Conservation (phyloP, 2,888 invertebrate species). For the Oligia strigilis region DNA sequence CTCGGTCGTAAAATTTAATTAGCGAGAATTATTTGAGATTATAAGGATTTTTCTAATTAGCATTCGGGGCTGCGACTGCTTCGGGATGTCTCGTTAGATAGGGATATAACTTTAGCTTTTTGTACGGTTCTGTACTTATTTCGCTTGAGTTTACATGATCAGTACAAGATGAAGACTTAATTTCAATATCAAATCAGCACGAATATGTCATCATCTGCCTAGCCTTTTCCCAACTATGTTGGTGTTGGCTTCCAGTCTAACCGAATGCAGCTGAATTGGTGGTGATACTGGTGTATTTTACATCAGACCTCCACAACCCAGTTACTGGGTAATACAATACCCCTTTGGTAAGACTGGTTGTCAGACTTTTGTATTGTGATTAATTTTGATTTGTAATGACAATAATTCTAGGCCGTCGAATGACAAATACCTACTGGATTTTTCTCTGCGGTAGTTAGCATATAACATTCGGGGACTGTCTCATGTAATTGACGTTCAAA, state of each 20-base stretch:
- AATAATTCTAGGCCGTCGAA: not conserved
- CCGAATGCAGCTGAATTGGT: too few species aligned
- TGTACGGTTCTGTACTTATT: slow-evolving; percentile 29
- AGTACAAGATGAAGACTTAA: not conserved
- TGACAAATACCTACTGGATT: not conserved
- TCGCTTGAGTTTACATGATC: not conserved
- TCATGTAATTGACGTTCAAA: not conserved
- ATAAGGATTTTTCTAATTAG: slow-evolving; percentile 85
- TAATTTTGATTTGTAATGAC: not conserved
- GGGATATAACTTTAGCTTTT: slow-evolving; percentile 15
- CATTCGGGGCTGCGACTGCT: slow-evolving; percentile 48
- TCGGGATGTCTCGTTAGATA: slow-evolving; percentile 41
- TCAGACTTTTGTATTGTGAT: not conserved
- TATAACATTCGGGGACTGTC: not conserved
- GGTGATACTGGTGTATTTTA: too few species aligned
- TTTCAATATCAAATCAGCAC: not conserved
- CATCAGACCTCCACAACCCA: not conserved
- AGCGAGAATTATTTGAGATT: slow-evolving; percentile 84
- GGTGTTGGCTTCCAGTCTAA: not conserved
- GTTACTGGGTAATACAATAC: not conserved
- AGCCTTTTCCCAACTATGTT: not conserved
- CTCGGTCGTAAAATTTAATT: slow-evolving; percentile 83
- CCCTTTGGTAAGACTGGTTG: too few species aligned
- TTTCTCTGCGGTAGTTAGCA: not conserved
- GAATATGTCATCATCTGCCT: not conserved